phyloP scores from a whole-genome alignment of 92 coral and sea anemone species.

The Hydrozoanthus gracilis region DNA sequence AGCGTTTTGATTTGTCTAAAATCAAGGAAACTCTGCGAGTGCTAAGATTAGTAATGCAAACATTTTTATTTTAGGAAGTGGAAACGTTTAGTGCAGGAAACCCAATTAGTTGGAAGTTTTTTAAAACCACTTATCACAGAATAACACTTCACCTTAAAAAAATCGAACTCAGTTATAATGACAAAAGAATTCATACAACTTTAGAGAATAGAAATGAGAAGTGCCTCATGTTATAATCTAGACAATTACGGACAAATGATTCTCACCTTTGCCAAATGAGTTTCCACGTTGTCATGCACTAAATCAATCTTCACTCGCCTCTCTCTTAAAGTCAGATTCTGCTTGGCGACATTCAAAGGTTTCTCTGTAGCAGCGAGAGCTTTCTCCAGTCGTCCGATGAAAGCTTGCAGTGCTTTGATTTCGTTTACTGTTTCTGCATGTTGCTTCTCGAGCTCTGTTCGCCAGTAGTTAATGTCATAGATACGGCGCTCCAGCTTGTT shows the following conservation, averaged over 20 bases:
- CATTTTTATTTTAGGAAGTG: neutral
- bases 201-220: neutral
- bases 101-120: neutral
- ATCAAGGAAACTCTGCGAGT: neutral
- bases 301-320: conserved; percentile 92
- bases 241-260: neutral
- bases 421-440: conserved; percentile 95
- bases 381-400: conserved; percentile 95
- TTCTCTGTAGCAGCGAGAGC: conserved; percentile 93
- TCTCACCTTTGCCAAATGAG: conserved; percentile 84
- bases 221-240: neutral
- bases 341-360: conserved; percentile 89
- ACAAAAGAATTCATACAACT: neutral
- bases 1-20: neutral
- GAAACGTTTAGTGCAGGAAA: neutral
- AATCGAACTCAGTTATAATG: neutral
- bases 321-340: conserved; percentile 88
- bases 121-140: neutral
- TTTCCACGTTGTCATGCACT: conserved; percentile 93
- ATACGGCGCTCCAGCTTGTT: conserved; percentile 92
- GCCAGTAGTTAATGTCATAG: conserved; percentile 90
- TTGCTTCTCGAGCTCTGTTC: conserved; percentile 88
- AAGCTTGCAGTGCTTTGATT: conserved; percentile 91
- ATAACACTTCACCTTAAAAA: neutral
- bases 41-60: too few relatives aligned